A percentile compares a stretch with the other conserved stretches of the same genome.
Evolutionary conservation across 2,888 invertebrate species (phyloP).

Genomic region (Megamerina dolium): DNA sequence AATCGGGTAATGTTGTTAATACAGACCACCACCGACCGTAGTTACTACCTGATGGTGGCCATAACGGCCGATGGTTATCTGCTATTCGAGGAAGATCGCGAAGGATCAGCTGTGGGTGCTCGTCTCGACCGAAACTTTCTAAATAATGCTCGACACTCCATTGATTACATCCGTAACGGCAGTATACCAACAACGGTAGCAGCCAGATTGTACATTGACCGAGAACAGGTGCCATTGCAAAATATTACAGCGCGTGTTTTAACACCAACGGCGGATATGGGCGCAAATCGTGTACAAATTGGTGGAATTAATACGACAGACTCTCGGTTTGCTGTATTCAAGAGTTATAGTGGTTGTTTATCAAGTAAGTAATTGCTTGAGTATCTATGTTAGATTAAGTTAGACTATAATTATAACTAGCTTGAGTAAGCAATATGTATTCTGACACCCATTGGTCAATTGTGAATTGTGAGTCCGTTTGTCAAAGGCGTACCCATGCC

Average conservation of each 20-base stretch:
- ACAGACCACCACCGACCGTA: slow-evolving; percentile 77
- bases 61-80: slow-evolving; percentile 77
- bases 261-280: slow-evolving; percentile 59
- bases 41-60: slow-evolving; percentile 76
- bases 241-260: slow-evolving; percentile 64
- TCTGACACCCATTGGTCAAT: neutral
- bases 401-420: neutral
- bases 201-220: slow-evolving; percentile 70
- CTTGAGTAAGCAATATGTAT: neutral
- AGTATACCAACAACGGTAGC: slow-evolving; percentile 67
- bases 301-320: slow-evolving; percentile 82
- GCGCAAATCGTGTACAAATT: slow-evolving; percentile 77
- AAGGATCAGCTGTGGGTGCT: slow-evolving; percentile 60
- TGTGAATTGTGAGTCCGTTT: too few species aligned
- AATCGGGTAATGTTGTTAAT: slow-evolving; percentile 72
- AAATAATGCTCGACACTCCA: slow-evolving; percentile 71
- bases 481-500: too few species aligned
- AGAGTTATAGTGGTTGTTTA: slow-evolving; percentile 82
- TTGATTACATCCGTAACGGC: slow-evolving; percentile 63
- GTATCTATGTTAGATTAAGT: neutral
- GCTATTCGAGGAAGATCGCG: slow-evolving; percentile 79
- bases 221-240: slow-evolving; percentile 65
- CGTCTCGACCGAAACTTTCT: slow-evolving; percentile 74
- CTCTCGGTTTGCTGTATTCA: slow-evolving; percentile 73
- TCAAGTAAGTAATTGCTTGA: slow-evolving; percentile 63